phyloP scores from a whole-genome alignment of 2,797 vertebrate genomes.

The Megalops cyprinoides region DNA sequence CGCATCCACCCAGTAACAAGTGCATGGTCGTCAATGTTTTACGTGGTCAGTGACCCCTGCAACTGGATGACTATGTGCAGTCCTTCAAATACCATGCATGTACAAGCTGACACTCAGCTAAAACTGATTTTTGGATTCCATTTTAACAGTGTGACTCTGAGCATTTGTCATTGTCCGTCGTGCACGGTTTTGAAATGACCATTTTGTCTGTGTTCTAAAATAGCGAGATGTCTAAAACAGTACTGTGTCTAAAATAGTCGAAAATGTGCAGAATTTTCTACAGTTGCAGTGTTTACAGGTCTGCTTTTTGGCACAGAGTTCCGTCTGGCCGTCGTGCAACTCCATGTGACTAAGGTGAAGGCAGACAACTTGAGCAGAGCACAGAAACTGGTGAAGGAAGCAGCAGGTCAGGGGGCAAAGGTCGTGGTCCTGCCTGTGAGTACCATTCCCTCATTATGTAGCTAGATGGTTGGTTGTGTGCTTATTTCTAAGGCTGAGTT shows the following conservation, averaged over 20 bases:
- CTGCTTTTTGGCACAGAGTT: conserved; percentile 75
- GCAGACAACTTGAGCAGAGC: conserved; percentile 85
- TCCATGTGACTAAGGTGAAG: conserved; percentile 83
- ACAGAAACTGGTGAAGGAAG: conserved; percentile 80
- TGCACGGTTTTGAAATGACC: neutral
- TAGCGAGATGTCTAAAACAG: neutral
- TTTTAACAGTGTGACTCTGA: no score
- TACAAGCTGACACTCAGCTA: neutral
- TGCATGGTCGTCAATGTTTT: neutral
- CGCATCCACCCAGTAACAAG: neutral
- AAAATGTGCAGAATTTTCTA: neutral
- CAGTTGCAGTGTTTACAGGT: neutral
- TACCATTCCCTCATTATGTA: conserved; percentile 39
- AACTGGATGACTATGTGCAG: neutral
- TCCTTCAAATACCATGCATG: neutral
- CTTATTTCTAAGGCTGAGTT: no score
- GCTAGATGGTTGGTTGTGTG: no score
- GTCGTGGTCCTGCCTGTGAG: conserved; percentile 93
- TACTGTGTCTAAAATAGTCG: neutral
- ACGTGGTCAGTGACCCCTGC: neutral
- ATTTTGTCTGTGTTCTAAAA: neutral
- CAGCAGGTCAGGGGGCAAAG: conserved; percentile 81
- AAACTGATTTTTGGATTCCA: neutral
- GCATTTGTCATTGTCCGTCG: neutral
- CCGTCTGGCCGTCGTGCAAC: conserved; percentile 88